phyloP scores from a whole-genome alignment of 2,888 invertebrate genomes.

The Mimumesa dahlbomi region DNA sequence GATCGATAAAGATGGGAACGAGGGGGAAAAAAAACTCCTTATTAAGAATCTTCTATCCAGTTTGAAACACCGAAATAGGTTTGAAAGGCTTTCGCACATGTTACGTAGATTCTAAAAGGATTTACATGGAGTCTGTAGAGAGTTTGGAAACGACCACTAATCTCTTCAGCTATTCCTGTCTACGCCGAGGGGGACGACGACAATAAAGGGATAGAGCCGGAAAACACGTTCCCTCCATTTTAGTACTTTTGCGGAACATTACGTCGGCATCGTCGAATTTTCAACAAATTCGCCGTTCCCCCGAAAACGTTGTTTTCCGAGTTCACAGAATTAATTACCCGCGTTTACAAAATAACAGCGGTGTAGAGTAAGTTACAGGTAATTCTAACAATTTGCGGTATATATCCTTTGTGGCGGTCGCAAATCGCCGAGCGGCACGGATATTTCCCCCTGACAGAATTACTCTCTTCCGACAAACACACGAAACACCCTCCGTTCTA shows the following conservation, averaged over 20 bases:
- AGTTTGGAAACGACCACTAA: constrained; percentile 47
- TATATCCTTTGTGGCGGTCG: too few relatives aligned
- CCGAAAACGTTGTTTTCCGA: background rate
- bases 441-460: background rate
- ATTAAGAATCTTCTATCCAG: too few relatives aligned
- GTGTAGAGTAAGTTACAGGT: background rate
- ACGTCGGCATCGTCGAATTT: background rate
- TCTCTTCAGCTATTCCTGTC: constrained; percentile 30
- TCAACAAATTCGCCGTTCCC: background rate
- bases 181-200: constrained; percentile 12
- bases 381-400: too few relatives aligned
- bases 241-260: constrained; percentile 21
- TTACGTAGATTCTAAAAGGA: constrained; percentile 11
- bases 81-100: background rate
- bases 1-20: too few relatives aligned
- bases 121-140: constrained; percentile 13
- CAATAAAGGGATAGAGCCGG: constrained; percentile 29
- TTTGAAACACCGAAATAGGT: background rate
- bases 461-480: background rate
- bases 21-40: too few relatives aligned
- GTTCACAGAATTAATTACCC: background rate
- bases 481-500: background rate
- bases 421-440: too few relatives aligned
- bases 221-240: constrained; percentile 53
- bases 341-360: too few relatives aligned